A percentile compares a stretch with the other conserved stretches of the same genome.
These are phyloP conservation scores for Silurus asotus DNA, from an alignment of 2,113 vertebrate species.

Conservation along the genomic window DNA sequence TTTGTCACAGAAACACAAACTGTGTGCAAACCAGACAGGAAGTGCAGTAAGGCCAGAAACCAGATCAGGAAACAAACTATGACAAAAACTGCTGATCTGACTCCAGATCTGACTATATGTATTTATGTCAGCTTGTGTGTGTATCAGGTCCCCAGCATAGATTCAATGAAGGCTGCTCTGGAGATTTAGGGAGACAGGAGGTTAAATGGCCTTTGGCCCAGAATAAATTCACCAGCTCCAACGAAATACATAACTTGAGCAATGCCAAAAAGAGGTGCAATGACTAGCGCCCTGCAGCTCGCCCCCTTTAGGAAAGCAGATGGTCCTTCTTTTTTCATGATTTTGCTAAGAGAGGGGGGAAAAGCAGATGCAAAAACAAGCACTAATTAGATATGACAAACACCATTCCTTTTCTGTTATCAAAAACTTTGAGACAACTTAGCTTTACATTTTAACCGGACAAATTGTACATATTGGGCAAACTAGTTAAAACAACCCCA, in stretches of 20 bases:
- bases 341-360: constrained; percentile 68
- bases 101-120: not conserved
- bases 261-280: constrained; percentile 81
- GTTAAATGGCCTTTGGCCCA: constrained; percentile 66
- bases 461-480: not conserved
- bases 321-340: constrained; percentile 75
- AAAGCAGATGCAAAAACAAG: not conserved
- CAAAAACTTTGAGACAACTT: not conserved
- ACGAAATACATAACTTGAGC: constrained; percentile 82
- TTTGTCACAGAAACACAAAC: constrained; percentile 43
- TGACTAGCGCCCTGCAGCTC: constrained; percentile 78
- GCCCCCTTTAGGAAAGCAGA: constrained; percentile 80
- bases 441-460: not conserved
- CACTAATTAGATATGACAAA: not conserved
- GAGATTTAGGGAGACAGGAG: constrained; percentile 54
- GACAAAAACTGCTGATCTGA: constrained; percentile 9
- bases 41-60: constrained; percentile 61
- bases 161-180: not conserved
- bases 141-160: not conserved
- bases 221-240: constrained; percentile 76
- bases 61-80: constrained; percentile 14
- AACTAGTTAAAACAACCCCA: not conserved
- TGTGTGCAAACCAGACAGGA: constrained; percentile 52
- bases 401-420: not conserved
- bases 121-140: constrained; percentile 1